These are phyloP conservation scores for Drosophila fungiperda DNA, from an alignment of 2,888 invertebrate genomes.

Conservation along the genomic window DNA sequence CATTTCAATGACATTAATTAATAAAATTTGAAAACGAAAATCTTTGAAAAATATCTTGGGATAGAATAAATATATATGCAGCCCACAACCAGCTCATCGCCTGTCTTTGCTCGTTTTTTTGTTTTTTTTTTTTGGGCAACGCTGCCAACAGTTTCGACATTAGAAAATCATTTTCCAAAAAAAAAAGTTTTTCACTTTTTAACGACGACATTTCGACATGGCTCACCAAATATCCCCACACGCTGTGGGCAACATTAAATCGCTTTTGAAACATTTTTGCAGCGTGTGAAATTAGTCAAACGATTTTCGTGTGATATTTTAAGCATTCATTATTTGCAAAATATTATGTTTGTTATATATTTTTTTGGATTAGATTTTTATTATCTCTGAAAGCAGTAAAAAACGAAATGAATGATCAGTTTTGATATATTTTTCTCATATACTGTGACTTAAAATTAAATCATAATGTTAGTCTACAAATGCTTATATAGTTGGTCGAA, in stretches of 20 bases:
- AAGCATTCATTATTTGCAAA: constrained; percentile 25
- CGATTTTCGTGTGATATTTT: constrained; percentile 37
- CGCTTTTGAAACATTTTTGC: constrained; percentile 49
- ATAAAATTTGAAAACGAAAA: constrained; percentile 46
- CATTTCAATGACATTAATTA: constrained; percentile 52
- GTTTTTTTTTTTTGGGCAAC: constrained; percentile 55
- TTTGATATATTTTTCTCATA: constrained; percentile 9
- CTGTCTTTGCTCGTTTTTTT: constrained; percentile 41
- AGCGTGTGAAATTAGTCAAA: constrained; percentile 65
- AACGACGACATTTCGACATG: constrained; percentile 71
- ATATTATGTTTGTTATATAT: background rate
- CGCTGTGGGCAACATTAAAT: constrained; percentile 34
- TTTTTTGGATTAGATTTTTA: constrained; percentile 12
- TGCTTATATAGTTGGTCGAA: background rate
- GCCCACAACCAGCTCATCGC: constrained; percentile 13
- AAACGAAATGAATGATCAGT: constrained; percentile 33
- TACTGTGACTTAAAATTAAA: constrained; percentile 9
- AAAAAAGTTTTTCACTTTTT: constrained; percentile 54
- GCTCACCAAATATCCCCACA: constrained; percentile 55
- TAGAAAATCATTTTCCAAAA: constrained; percentile 65
- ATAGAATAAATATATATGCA: constrained; percentile 9
- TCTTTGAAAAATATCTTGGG: constrained; percentile 5
- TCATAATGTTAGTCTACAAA: background rate
- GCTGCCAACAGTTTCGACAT: constrained; percentile 39
- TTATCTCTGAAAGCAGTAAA: constrained; percentile 23